Conservation (phyloP, 2,797 vertebrate species). For the Macropodus opercularis region DNA sequence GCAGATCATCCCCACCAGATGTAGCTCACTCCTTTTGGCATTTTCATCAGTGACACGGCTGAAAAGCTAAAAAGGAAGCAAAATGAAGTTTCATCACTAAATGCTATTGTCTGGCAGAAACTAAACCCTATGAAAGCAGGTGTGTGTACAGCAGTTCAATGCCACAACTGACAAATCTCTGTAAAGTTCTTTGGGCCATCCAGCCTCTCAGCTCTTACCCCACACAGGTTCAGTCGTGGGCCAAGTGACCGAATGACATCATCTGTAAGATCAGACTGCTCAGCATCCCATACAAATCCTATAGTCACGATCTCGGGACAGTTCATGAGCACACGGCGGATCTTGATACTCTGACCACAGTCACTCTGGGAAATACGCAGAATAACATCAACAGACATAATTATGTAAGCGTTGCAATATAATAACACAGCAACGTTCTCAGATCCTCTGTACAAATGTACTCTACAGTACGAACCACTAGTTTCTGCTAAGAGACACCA, state of each 20-base stretch:
- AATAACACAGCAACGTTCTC: too few relatives aligned
- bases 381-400: not conserved
- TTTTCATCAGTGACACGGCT: slow-evolving; percentile 96
- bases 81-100: slow-evolving; percentile 39
- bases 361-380: slow-evolving; percentile 83
- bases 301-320: slow-evolving; percentile 98
- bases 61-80: slow-evolving; percentile 88
- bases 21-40: slow-evolving; percentile 92
- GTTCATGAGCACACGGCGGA: slow-evolving; percentile 96
- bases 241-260: slow-evolving; percentile 92
- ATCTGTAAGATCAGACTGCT: slow-evolving; percentile 95
- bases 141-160: too few relatives aligned
- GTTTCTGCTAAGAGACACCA: too few relatives aligned
- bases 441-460: too few relatives aligned
- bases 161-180: not conserved
- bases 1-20: slow-evolving; percentile 98
- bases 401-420: too few relatives aligned
- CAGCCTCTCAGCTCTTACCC: slow-evolving; percentile 79
- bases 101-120: slow-evolving; percentile 20
- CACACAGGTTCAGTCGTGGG: slow-evolving; percentile 90
- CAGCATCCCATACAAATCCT: slow-evolving; percentile 96
- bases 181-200: not conserved
- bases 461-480: too few relatives aligned
- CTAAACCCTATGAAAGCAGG: not conserved
- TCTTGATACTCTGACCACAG: slow-evolving; percentile 97